Base-by-base conservation (phyloP, 2,888 invertebrate genomes). In the Hydropsyche betteni region DNA sequence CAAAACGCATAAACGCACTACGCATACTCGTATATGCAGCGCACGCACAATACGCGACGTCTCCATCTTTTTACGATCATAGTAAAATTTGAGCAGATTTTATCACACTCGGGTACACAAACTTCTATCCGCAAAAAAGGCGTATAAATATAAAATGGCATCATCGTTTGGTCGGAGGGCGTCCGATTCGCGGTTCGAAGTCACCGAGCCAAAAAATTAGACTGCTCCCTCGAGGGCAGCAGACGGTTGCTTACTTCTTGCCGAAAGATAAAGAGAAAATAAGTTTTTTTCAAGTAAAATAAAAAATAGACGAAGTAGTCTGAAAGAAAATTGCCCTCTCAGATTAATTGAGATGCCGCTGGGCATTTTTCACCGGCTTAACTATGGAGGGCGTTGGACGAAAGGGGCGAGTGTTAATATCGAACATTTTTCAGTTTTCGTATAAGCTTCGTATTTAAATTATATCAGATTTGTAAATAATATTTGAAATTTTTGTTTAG, bases 161-260 rank as follows among this genome's bases (percentile, higher is more conserved):
- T 64, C 64, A 64, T 44, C 44, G 44, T 44, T 44, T 44, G 24
- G 24, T 24, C 44, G 7, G 44, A 44, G 44, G 44, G 44, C 44
- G 44, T 44, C 44, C 69, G 64, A 76, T 79, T 77, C 52, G 61
- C 76, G 73, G 58, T 36, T 68, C 69, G 52, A 69, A 74, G 69
- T 75, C 75, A 79, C 82, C 82, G 81, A 84, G 86, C 86, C 85
- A 86, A 85, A 86, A 87, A 87, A 86, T 87, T 84, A 84, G 86
- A 84, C 80, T 81, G 78, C 80, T 79, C 81, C 80, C 80, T 76
- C 36, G 77, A 80, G 70, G 74, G 52, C 16, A 12, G 16, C 52
- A 75, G 71, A 34, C 55, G 44, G 68, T 68, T 72, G 58, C 44
- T 61, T 61, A 61, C 44, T 44, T 44, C 44, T 44, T 44, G 44